These are phyloP conservation scores for Penelope pileata DNA, from an alignment of 2,113 vertebrate species.

Conservation along the genomic window DNA sequence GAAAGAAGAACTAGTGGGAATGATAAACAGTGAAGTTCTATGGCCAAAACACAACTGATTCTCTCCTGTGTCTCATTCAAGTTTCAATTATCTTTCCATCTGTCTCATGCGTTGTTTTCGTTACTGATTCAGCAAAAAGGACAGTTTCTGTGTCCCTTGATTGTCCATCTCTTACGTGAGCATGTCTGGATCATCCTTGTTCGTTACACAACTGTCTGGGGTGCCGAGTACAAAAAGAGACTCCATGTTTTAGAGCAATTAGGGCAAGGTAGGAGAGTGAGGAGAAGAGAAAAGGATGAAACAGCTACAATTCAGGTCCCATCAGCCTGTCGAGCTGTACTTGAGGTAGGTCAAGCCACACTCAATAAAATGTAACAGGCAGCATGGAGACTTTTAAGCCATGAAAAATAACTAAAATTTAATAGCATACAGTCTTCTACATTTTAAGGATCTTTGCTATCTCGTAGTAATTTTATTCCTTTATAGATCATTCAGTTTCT, in stretches of 20 bases:
- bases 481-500: background rate
- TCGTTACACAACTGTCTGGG: background rate
- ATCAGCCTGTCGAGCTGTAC: background rate
- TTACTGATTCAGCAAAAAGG: background rate
- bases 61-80: background rate
- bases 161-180: background rate
- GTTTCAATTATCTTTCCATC: background rate
- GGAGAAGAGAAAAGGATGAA: background rate
- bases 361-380: background rate
- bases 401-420: background rate
- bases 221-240: background rate
- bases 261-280: background rate
- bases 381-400: background rate
- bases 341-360: rapidly evolving
- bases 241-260: background rate
- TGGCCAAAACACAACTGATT: background rate
- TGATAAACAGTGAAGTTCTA: background rate
- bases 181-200: background rate
- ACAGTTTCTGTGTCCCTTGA: background rate
- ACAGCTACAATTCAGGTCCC: background rate
- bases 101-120: background rate
- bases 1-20: background rate
- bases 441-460: background rate
- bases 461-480: background rate
- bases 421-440: background rate